A percentile compares a stretch with the other conserved stretches of the same genome.
phyloP scores from a whole-genome alignment of 2,797 vertebrate genomes.

The Lepilemur septentrionalis region DNA sequence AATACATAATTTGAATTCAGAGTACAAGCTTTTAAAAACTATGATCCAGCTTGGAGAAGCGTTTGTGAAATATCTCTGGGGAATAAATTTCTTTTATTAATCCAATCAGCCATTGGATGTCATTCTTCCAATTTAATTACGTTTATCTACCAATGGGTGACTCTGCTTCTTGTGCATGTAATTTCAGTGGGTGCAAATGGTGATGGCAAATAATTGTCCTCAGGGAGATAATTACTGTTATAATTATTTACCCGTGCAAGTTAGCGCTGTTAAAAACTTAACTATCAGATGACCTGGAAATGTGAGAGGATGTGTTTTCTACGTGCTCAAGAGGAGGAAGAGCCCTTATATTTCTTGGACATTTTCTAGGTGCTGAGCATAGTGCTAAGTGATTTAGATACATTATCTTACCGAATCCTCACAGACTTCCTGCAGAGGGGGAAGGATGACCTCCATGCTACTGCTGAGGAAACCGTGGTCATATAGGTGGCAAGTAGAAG shows the following conservation, averaged over 20 bases:
- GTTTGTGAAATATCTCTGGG: slow-evolving; percentile 62
- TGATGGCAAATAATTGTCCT: slow-evolving; percentile 48
- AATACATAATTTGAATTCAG: slow-evolving; percentile 72
- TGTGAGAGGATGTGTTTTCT: background rate
- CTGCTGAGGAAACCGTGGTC: too few species aligned
- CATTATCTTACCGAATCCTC: background rate
- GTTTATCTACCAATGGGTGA: slow-evolving; percentile 60
- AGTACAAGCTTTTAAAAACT: slow-evolving; percentile 42
- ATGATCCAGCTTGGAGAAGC: slow-evolving; percentile 47
- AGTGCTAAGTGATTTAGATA: background rate
- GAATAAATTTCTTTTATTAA: slow-evolving; percentile 72
- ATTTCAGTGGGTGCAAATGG: slow-evolving; percentile 57
- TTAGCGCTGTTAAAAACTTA: slow-evolving; percentile 13
- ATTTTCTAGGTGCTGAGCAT: background rate
- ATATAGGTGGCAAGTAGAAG: background rate
- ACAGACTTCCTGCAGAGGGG: background rate
- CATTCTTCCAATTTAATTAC: slow-evolving; percentile 65
- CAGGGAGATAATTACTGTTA: slow-evolving; percentile 44
- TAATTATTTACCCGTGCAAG: slow-evolving; percentile 54
- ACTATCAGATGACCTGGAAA: background rate
- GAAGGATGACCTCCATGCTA: background rate
- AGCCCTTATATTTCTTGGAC: background rate
- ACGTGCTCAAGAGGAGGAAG: background rate
- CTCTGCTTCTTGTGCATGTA: slow-evolving; percentile 36
- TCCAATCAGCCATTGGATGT: slow-evolving; percentile 66